phyloP scores from a whole-genome alignment of 2,797 vertebrate species.

The Sebastes kiyomatsui region DNA sequence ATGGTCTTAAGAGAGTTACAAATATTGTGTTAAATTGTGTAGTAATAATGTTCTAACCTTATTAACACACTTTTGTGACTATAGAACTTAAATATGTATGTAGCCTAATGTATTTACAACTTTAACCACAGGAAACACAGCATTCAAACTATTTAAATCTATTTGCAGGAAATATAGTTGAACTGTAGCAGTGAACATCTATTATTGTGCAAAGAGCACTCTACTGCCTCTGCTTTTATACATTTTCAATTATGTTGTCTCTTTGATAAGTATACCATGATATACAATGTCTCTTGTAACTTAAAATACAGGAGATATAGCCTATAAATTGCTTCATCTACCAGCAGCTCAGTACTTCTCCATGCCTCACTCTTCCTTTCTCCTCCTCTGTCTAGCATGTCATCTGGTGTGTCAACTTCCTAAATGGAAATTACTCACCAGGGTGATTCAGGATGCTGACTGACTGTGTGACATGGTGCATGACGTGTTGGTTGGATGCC shows the following conservation, averaged over 20 bases:
- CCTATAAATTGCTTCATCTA: background rate
- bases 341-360: background rate
- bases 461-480: background rate
- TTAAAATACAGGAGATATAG: background rate
- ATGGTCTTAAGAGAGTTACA: background rate
- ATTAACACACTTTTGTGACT: conserved; percentile 12
- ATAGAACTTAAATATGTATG: background rate
- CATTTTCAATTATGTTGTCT: background rate
- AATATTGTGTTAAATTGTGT: background rate
- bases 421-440: background rate
- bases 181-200: background rate
- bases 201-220: background rate
- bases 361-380: background rate
- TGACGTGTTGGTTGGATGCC: background rate
- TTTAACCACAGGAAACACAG: background rate
- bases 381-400: background rate
- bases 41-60: background rate
- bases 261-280: background rate
- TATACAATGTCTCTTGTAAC: background rate
- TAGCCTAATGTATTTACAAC: background rate
- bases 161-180: background rate
- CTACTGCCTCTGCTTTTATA: background rate
- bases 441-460: background rate
- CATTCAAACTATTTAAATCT: background rate
- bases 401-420: background rate